Evolutionary conservation across 2,888 invertebrate genomes (phyloP).

Genomic region (Drosophila helvetica): DNA sequence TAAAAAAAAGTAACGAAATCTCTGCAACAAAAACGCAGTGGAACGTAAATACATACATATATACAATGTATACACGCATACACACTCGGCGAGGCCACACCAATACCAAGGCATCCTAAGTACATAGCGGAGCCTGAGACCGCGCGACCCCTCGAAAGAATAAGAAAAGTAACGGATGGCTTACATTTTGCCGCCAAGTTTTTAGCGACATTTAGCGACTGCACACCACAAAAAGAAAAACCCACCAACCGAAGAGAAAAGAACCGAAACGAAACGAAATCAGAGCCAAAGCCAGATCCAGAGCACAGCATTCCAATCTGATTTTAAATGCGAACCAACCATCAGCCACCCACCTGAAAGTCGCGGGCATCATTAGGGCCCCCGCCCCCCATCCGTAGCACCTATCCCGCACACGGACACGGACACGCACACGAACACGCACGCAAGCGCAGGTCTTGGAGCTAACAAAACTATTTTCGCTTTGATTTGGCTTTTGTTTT

Average conservation of each 20-base stretch:
- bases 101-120: conserved; percentile 20
- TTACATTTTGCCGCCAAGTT: conserved; percentile 61
- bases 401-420: conserved; percentile 15
- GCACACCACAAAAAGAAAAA: conserved; percentile 18
- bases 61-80: conserved; percentile 12
- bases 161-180: conserved; percentile 14
- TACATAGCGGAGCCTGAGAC: conserved; percentile 44
- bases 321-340: conserved; percentile 21
- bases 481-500: conserved; percentile 37
- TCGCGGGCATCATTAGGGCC: conserved; percentile 7
- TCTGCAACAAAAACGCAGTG: conserved; percentile 13
- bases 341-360: conserved; percentile 57
- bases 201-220: neutral
- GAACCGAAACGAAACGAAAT: conserved; percentile 8
- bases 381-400: conserved; percentile 22
- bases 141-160: conserved; percentile 40
- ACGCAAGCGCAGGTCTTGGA: conserved; percentile 49
- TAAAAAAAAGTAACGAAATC: conserved; percentile 1
- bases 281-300: neutral
- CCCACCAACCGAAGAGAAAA: conserved; percentile 55
- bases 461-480: conserved; percentile 25
- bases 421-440: conserved; percentile 19
- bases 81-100: conserved; percentile 8
- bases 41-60: conserved; percentile 13
- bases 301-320: conserved; percentile 8